Evolutionary conservation across 2,888 invertebrate species (phyloP).

Genomic region (Eulithis testata): DNA sequence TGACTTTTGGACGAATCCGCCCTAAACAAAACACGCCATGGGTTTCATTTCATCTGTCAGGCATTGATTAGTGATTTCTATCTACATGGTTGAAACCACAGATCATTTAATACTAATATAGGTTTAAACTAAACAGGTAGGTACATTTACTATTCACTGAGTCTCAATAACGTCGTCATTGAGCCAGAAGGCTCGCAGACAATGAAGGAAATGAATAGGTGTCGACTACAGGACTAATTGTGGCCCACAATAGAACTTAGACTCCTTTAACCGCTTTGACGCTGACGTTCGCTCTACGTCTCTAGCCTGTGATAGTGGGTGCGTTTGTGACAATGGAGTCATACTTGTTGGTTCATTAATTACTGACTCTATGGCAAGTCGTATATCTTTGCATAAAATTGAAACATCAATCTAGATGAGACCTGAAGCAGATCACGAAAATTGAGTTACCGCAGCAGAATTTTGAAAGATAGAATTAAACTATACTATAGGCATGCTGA

Average conservation of each 20-base stretch:
- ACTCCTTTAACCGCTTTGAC: slow-evolving; percentile 24
- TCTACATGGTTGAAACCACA: no score
- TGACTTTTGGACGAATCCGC: no score
- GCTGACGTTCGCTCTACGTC: slow-evolving; percentile 13
- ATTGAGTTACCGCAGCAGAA: no score
- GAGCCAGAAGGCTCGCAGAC: slow-evolving; percentile 53
- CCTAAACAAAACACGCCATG: no score
- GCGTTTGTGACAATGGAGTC: slow-evolving; percentile 19
- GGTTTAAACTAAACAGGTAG: background rate
- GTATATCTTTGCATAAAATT: background rate
- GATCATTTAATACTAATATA: background rate
- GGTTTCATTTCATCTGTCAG: no score
- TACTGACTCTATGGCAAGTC: slow-evolving; percentile 3
- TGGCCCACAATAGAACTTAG: slow-evolving; percentile 58
- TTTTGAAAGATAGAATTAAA: no score
- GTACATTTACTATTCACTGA: slow-evolving; percentile 6
- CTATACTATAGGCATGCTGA: no score
- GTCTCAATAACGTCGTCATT: slow-evolving; percentile 20
- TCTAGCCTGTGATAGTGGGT: slow-evolving; percentile 21
- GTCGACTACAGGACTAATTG: slow-evolving; percentile 75
- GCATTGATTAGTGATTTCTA: no score
- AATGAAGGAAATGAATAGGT: slow-evolving; percentile 76
- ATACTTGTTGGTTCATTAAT: slow-evolving; percentile 21
- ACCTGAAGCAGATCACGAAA: no score
- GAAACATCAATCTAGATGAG: background rate